Percentiles rank a stretch among this genome's conserved stretches.
Evolutionary conservation across 2,888 invertebrate species (phyloP).

Genomic region (Barypeithes pellucidus): DNA sequence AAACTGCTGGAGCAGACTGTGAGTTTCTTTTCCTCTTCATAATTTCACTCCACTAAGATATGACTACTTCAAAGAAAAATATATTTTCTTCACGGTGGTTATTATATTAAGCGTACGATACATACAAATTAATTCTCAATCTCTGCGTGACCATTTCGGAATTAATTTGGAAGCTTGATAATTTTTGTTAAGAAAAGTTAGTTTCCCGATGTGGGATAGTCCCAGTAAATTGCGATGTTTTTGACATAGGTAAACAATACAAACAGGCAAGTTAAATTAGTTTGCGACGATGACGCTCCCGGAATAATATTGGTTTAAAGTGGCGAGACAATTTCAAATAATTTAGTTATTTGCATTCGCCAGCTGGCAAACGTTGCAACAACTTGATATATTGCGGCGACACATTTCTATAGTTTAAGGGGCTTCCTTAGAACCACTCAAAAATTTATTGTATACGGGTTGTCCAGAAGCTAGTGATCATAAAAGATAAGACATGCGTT

Average conservation of each 20-base stretch:
- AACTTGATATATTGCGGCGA: neutral
- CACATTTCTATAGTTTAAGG: no score
- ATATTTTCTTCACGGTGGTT: no score
- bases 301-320: neutral
- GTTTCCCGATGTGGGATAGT: neutral
- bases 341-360: neutral
- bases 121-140: neutral
- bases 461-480: no score
- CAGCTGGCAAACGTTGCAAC: neutral
- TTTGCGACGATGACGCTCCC: neutral
- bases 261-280: conserved; percentile 16
- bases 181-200: neutral
- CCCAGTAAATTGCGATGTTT: conserved; percentile 5
- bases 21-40: no score
- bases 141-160: neutral
- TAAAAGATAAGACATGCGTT: no score
- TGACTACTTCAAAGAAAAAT: no score
- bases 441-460: no score
- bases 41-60: no score
- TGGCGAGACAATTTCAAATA: neutral
- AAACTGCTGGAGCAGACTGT: no score
- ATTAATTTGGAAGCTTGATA: conserved; percentile 5
- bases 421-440: no score
- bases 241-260: conserved; percentile 15
- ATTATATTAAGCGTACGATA: neutral